phyloP scores from a whole-genome alignment of 2,797 vertebrate genomes.

The Acrossocheilus wenchowensis region DNA sequence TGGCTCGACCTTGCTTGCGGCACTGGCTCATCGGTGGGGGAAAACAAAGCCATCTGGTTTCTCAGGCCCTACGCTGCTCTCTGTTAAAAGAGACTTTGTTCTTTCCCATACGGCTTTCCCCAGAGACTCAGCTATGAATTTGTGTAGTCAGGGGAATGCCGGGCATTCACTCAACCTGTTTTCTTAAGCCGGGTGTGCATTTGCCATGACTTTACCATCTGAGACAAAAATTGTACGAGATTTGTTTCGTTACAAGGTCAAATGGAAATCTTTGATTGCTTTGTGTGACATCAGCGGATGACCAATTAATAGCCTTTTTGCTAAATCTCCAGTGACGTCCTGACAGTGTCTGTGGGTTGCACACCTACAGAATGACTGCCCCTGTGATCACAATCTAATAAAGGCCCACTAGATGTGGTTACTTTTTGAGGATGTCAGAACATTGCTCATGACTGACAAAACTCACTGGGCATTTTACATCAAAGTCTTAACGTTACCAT shows the following conservation, averaged over 20 bases:
- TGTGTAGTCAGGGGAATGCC: slow-evolving; percentile 1
- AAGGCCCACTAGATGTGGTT: background rate
- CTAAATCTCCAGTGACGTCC: background rate
- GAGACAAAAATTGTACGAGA: background rate
- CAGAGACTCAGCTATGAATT: slow-evolving; percentile 39
- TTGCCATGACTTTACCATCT: background rate
- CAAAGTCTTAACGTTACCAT: background rate
- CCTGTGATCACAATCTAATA: background rate
- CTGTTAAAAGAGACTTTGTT: slow-evolving; percentile 56
- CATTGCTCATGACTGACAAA: background rate
- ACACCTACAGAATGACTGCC: background rate
- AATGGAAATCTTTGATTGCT: background rate
- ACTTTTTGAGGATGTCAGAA: background rate
- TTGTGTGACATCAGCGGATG: background rate
- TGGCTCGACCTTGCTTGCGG: slow-evolving; percentile 49
- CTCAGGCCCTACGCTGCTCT: slow-evolving; percentile 77
- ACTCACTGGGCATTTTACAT: background rate
- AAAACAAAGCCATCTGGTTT: slow-evolving; percentile 88
- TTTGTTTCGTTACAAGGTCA: background rate
- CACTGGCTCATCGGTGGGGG: slow-evolving; percentile 56
- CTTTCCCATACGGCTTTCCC: slow-evolving; percentile 53
- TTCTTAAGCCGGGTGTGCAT: background rate
- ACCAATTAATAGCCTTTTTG: background rate
- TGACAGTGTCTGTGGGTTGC: background rate
- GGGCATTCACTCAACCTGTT: slow-evolving; percentile 26